phyloP scores from a whole-genome alignment of 2,888 invertebrate species.

The Herminia tarsipennalis region DNA sequence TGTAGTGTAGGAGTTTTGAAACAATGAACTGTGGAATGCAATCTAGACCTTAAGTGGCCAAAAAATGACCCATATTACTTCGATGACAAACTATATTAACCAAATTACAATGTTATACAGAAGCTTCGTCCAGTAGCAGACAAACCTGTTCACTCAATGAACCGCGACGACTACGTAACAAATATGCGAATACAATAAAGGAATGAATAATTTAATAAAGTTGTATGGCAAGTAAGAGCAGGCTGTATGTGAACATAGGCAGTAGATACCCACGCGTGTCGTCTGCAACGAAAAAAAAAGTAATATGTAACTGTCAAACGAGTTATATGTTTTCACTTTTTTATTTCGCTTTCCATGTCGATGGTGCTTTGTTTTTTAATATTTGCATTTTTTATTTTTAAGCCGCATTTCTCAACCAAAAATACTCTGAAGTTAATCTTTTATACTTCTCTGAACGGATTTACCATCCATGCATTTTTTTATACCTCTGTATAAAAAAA shows the following conservation, averaged over 20 bases:
- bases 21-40: no score
- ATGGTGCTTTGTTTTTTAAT: not conserved
- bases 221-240: conserved; percentile 4
- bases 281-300: not conserved
- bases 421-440: no score
- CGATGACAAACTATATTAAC: no score
- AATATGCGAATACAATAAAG: conserved; percentile 1
- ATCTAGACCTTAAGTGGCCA: no score
- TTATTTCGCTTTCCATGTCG: conserved; percentile 1
- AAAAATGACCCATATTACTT: no score
- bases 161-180: not conserved
- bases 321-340: conserved; percentile 5
- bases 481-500: no score
- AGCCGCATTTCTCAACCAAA: no score
- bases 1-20: no score
- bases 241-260: not conserved
- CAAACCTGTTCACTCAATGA: not conserved
- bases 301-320: not conserved
- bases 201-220: conserved; percentile 5
- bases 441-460: no score
- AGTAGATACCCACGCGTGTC: conserved; percentile 2
- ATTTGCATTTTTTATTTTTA: not conserved
- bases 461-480: no score
- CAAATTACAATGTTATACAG: no score
- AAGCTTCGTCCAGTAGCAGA: not conserved